A percentile compares a stretch with the other conserved stretches of the same genome.
phyloP scores from a whole-genome alignment of 2,888 invertebrate genomes.

The Hirtodrosophila trivittata region DNA sequence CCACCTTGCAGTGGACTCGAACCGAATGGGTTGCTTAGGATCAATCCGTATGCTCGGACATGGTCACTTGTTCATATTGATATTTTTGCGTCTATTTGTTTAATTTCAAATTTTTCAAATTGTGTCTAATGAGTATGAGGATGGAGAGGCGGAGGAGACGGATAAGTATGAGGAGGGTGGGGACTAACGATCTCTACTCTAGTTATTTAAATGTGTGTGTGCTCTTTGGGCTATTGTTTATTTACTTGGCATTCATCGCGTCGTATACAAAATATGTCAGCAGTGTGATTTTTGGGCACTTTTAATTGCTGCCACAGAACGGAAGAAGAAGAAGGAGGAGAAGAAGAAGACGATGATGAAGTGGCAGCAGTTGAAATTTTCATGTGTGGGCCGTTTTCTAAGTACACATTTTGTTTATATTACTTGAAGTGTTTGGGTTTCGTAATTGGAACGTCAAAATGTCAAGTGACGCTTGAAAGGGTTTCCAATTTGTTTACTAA shows the following conservation, averaged over 20 bases:
- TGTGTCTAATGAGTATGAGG: constrained; percentile 15
- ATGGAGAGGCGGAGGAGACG: neutral
- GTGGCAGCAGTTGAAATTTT: constrained; percentile 25
- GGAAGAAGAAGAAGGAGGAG: constrained; percentile 21
- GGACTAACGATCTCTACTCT: constrained; percentile 19
- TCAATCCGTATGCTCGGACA: no score
- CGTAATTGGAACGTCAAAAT: constrained; percentile 78
- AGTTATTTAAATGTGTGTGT: constrained; percentile 59
- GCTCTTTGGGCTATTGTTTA: constrained; percentile 55
- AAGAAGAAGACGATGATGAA: neutral
- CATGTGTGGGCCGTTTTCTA: constrained; percentile 55
- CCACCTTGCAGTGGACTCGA: constrained; percentile 37
- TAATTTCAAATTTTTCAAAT: constrained; percentile 27
- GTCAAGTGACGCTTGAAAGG: constrained; percentile 63
- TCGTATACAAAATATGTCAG: constrained; percentile 42
- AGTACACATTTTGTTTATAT: constrained; percentile 64
- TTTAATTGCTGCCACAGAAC: constrained; percentile 45
- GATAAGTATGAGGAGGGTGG: neutral
- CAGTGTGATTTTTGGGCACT: constrained; percentile 40
- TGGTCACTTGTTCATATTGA: constrained; percentile 30
- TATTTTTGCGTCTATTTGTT: constrained; percentile 28
- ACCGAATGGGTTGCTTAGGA: no score
- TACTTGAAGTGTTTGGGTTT: constrained; percentile 71
- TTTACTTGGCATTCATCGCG: constrained; percentile 44
- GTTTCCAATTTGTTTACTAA: constrained; percentile 45